These are phyloP conservation scores for Drosophila kuntzei DNA, from an alignment of 2,888 invertebrate genomes.

Conservation along the genomic window DNA sequence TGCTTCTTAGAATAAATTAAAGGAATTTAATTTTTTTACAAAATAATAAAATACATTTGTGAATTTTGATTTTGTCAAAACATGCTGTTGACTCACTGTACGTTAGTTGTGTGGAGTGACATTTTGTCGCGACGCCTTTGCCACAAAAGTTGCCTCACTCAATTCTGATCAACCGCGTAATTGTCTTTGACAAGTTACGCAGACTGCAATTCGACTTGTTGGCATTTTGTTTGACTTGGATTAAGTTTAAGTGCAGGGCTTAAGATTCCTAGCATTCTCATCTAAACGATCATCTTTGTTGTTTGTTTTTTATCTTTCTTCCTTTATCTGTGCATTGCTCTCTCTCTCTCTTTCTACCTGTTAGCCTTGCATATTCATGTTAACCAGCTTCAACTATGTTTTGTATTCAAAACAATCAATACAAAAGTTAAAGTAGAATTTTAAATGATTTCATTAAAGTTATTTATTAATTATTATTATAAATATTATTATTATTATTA, in stretches of 20 bases:
- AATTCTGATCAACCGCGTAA: slow-evolving; percentile 68
- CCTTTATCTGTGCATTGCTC: neutral
- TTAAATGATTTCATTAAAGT: neutral
- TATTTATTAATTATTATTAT: neutral
- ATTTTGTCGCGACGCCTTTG: slow-evolving; percentile 80
- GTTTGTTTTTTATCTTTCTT: neutral
- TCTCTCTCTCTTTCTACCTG: neutral
- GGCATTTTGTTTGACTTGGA: slow-evolving; percentile 78
- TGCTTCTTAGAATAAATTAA: no score
- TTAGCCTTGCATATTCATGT: slow-evolving; percentile 39
- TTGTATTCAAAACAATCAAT: slow-evolving; percentile 15
- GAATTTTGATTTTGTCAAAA: no score
- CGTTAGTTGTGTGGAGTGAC: slow-evolving; percentile 57
- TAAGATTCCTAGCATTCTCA: slow-evolving; percentile 64
- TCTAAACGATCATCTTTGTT: slow-evolving; percentile 58
- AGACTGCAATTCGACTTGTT: slow-evolving; percentile 65
- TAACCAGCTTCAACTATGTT: slow-evolving; percentile 38
- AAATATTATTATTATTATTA: neutral
- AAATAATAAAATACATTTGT: no score
- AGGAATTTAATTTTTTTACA: no score
- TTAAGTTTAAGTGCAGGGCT: slow-evolving; percentile 74
- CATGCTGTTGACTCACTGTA: no score
- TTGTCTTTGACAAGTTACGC: slow-evolving; percentile 82
- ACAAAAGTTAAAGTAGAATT: slow-evolving; percentile 2
- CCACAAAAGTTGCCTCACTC: slow-evolving; percentile 37